Evolutionary conservation across 2,888 invertebrate genomes (phyloP), one percentile per base, ranked within the genome.

Genomic region (Polietes domitor): DNA sequence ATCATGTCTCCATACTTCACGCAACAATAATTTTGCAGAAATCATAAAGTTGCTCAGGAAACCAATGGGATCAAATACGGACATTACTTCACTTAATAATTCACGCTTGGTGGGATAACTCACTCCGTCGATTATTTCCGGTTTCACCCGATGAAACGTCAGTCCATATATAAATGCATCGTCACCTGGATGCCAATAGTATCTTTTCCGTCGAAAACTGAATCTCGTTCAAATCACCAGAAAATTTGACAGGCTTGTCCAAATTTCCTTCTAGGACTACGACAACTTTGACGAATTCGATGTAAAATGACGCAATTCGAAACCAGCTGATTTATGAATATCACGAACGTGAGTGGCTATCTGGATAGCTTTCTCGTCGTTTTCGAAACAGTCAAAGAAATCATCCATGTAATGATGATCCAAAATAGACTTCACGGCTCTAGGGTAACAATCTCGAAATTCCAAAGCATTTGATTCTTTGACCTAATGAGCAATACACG

Each of bases 261-360:
- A 24, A 12, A 43, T 15, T 61, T 15, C 75, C 75, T 58, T 50
- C 58, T 32, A 70, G 28, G 15, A 70, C 70, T 5, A 26, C 28
- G 10, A 53, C 41, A 2, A 79, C 74, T 12, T 68, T 21, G 53
- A 43, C 6, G 58, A 79, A 26, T 65, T 78, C 19, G 78, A 79
- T 24, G 41, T 65, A 28, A 78, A 78, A 19, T 68, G 65, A 10
- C 41, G 55, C 24, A 68, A 28, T 53, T 79, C 74, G 21, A 73
- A 79, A 0, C 68, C 73, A 28, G 74, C 79, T 9, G 47, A 50
- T n/a, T 53, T 26, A 53, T 79, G 79, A 12, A 79, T 79, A n/a
- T 26, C 24, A 6, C 21, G 47, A 21, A 63, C 61, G 26, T 55
- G 53, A 6, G 12, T 1, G 0, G 21, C 17, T 6, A 75, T 47